Conservation (phyloP, 2,113 vertebrate genomes). For the Rhea americana region DNA sequence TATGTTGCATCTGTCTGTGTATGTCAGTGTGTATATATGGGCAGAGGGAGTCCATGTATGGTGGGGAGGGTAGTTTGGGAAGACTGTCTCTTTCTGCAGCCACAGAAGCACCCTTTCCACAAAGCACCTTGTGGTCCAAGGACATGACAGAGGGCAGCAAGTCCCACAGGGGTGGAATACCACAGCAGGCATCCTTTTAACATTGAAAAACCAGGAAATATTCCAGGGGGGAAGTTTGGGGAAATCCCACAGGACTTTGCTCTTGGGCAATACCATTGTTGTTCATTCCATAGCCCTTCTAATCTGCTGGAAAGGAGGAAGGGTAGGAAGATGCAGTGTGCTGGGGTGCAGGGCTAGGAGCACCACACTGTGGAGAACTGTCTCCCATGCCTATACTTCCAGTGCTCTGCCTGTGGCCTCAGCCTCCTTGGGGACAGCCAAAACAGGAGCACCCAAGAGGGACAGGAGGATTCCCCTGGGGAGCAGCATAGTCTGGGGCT, state of each 20-base stretch:
- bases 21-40: neutral
- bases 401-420: neutral
- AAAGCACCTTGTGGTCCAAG: neutral
- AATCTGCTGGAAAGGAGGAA: neutral
- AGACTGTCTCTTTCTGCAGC: neutral
- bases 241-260: neutral
- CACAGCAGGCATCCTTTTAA: neutral
- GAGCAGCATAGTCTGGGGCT: neutral
- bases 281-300: neutral
- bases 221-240: neutral
- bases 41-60: neutral
- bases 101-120: neutral
- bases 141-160: neutral
- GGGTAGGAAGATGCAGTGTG: neutral
- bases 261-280: fast-evolving
- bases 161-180: neutral
- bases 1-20: neutral
- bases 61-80: neutral
- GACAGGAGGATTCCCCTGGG: fast-evolving
- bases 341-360: neutral
- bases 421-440: neutral
- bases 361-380: neutral
- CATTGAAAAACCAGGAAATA: neutral
- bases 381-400: neutral
- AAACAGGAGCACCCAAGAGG: neutral